Evolutionary conservation across 2,888 invertebrate genomes (phyloP).

Genomic region (Blastobasis lacticolella): DNA sequence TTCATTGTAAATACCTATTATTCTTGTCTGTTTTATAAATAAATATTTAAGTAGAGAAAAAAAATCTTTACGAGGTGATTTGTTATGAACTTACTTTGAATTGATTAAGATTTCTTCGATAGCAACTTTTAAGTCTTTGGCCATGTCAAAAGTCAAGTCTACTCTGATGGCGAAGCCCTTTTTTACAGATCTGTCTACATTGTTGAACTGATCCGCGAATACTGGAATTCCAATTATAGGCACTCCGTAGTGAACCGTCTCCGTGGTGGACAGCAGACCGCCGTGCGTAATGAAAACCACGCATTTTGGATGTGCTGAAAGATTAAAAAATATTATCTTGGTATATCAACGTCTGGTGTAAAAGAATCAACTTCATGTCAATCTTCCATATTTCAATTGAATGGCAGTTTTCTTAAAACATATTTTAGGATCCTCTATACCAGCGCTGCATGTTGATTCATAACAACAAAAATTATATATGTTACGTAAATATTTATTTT

Average conservation of each 20-base stretch:
- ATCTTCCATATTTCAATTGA: too few species aligned
- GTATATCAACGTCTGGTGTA: too few species aligned
- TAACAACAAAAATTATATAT: too few species aligned
- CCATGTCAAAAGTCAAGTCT: constrained; percentile 24
- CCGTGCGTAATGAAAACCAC: constrained; percentile 52
- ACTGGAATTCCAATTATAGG: constrained; percentile 50
- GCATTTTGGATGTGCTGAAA: constrained; percentile 48
- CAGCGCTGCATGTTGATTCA: too few species aligned
- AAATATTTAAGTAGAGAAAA: too few species aligned
- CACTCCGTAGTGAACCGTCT: constrained; percentile 39
- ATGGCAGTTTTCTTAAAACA: too few species aligned
- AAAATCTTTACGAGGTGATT: too few species aligned
- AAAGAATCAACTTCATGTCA: too few species aligned
- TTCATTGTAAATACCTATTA: too few species aligned
- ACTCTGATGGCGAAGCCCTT: constrained; percentile 37
- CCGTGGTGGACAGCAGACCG: constrained; percentile 46
- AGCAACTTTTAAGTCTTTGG: constrained; percentile 23
- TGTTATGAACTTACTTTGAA: constrained; percentile 22
- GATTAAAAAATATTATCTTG: constrained; percentile 3
- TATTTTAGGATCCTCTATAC: too few species aligned
- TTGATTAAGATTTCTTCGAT: constrained; percentile 27
- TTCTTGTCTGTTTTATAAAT: too few species aligned
- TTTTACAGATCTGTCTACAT: constrained; percentile 31
- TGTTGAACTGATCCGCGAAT: constrained; percentile 45
- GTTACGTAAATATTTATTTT: too few species aligned